Evolutionary conservation across 2,888 invertebrate species (phyloP), one percentile per base, ranked within the genome.

Genomic region (Leucophenga maculata): DNA sequence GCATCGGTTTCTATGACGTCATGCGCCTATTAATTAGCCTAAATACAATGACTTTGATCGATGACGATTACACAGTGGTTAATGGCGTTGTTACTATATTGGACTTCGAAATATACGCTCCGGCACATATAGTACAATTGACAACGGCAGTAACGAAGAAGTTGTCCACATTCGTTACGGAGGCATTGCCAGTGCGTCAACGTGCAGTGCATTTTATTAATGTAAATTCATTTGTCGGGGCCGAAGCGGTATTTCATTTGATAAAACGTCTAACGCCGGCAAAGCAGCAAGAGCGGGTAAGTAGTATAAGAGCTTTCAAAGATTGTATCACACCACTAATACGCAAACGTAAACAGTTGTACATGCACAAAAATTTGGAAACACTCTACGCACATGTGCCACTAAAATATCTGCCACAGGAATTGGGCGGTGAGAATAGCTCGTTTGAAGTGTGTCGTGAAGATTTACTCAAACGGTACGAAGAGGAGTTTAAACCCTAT

Each of bases 401-500:
- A 0, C 89, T 90, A 76, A 88, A 90, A 16, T 88, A 91, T 68
- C 84, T 93, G 31, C 93, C 93, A 0, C 88, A 85, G 14, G 93
- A 94, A 78, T 93, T 93, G 78, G 93, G 93, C 14, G 93, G 93
- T 3, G 89, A 90, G 26, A 91, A 90, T 74, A 90, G 90, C 72
- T 88, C 90, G 26, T n/a, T n/a, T n/a, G n/a, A n/a, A n/a, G n/a
- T n/a, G n/a, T n/a, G n/a, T n/a, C n/a, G n/a, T n/a, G n/a, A n/a
- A n/a, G n/a, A n/a, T n/a, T n/a, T n/a, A n/a, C n/a, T n/a, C n/a
- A n/a, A n/a, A n/a, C n/a, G n/a, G n/a, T 79, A 91, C 13, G 73
- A 78, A 13, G 86, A 85, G 54, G 69, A 69, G 0, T 83, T 86
- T 69, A 60, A 65, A 3, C 79, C 85, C 3, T 83, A 75, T 59